Base-by-base conservation (phyloP, 2,888 invertebrate species). In the Lumbricus terrestris region DNA sequence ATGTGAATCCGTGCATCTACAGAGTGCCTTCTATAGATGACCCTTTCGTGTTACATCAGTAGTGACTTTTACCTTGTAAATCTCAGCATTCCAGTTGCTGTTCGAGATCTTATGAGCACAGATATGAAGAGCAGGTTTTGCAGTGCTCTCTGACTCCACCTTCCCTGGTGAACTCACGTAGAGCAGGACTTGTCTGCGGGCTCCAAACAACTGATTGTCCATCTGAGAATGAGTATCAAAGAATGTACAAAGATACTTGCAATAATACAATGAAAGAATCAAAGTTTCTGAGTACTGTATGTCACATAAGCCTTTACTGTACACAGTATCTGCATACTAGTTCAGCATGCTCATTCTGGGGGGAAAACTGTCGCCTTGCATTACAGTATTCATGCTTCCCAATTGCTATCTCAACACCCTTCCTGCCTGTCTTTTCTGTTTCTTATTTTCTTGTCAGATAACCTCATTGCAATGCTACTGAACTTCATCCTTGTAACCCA, bases 171-270 rank as follows among this genome's bases (percentile, higher is more conserved):
- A 91, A 35, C 91, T 91, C 33, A 91, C 90, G 90, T 94, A 97
- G 92, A 99, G 95, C 92, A 98, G 96, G 90, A 98, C 97, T 13
- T 98, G 97, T 93, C 97, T 97, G 92, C 97, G 97, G 0, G 98
- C 97, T 93, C 97, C 97, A 93, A 97, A 96, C 91, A 99, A 94
- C 96, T 99, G 97, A 94, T 98, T 98, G 95, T 98, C 97, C 94
- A 97, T 96, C 96, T 95, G 92, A 93, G 88, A 88, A 89, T 88
- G 89, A 82, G 18, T 34, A 69, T n/a, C 11, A 69, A 69, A n/a
- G 69, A n/a, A n/a, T 69, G 13, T n/a, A 69, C n/a, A n/a, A n/a
- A 69, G 5, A 69, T 1, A n/a, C 29, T n/a, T 8, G n/a, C n/a
- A 69, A 69, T 69, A n/a, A 69, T 69, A n/a, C n/a, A n/a, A 69